A percentile compares a stretch with the other conserved stretches of the same genome.
phyloP scores from a whole-genome alignment of 2,888 invertebrate species.

The Athalia circularis region DNA sequence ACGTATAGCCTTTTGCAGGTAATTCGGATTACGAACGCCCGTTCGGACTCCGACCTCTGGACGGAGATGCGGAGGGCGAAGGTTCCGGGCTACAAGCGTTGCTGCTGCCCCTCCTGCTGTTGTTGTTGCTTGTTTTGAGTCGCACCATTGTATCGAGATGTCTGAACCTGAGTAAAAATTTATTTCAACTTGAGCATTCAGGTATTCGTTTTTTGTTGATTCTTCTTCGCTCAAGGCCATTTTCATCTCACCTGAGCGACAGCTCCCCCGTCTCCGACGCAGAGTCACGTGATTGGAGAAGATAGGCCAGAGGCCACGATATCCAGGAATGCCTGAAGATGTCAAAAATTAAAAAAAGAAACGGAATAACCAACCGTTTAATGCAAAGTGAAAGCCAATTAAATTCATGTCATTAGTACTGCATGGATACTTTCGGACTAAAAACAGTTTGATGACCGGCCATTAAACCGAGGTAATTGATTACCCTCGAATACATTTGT shows the following conservation, averaged over 20 bases:
- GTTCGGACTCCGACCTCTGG: constrained; percentile 68
- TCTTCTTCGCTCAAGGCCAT: constrained; percentile 19
- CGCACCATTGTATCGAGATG: constrained; percentile 91
- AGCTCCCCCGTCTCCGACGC: constrained; percentile 81
- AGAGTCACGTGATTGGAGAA: constrained; percentile 86
- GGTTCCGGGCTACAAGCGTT: constrained; percentile 82
- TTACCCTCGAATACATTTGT: background rate
- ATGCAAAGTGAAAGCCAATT: background rate
- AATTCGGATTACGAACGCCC: constrained; percentile 63
- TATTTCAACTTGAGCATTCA: constrained; percentile 22
- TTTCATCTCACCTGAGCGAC: constrained; percentile 82
- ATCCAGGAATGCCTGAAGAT: constrained; percentile 89
- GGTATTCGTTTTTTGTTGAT: background rate
- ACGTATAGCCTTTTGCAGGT: background rate
- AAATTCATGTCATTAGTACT: too few species aligned
- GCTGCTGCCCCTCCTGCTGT: constrained; percentile 77
- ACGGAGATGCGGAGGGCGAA: constrained; percentile 77
- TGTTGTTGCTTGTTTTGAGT: constrained; percentile 78
- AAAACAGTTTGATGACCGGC: too few species aligned
- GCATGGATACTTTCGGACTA: too few species aligned
- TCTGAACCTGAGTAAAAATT: constrained; percentile 80
- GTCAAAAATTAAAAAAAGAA: background rate
- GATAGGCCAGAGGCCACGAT: constrained; percentile 93
- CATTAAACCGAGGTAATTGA: too few species aligned
- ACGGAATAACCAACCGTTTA: background rate